Evolutionary conservation across 2,113 vertebrate genomes (phyloP).

Genomic region (Ivindomyrus marchei): DNA sequence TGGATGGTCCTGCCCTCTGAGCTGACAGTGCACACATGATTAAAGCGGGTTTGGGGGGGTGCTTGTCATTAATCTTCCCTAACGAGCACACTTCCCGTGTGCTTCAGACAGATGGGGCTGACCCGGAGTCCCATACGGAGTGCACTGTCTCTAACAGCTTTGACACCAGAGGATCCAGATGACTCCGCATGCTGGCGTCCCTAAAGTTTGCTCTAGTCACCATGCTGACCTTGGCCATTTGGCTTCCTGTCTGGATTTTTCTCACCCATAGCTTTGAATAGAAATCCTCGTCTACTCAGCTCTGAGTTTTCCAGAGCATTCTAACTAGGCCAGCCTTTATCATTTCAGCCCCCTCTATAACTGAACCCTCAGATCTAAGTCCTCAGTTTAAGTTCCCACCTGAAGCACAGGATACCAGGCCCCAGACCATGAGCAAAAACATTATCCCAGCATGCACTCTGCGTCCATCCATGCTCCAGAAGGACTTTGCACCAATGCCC

Average conservation of each 20-base stretch:
- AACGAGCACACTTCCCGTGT: conserved; percentile 58
- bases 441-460: neutral
- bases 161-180: neutral
- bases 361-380: neutral
- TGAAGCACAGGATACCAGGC: neutral
- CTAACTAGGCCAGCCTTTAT: neutral
- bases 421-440: neutral
- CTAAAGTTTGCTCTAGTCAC: neutral
- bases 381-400: neutral
- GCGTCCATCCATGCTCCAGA: neutral
- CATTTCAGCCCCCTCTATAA: neutral
- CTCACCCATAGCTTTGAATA: neutral
- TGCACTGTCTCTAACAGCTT: neutral
- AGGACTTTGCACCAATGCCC: neutral
- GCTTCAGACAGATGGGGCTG: conserved; percentile 36
- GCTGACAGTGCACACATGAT: conserved; percentile 63
- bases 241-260: neutral
- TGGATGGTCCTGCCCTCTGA: conserved; percentile 54
- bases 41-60: conserved; percentile 49
- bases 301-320: neutral
- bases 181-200: neutral
- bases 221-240: neutral
- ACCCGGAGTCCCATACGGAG: conserved; percentile 42
- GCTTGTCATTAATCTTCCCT: conserved; percentile 65
- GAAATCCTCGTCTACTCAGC: neutral